Conservation (phyloP, 2,113 vertebrate species). For the Caracal caracal region DNA sequence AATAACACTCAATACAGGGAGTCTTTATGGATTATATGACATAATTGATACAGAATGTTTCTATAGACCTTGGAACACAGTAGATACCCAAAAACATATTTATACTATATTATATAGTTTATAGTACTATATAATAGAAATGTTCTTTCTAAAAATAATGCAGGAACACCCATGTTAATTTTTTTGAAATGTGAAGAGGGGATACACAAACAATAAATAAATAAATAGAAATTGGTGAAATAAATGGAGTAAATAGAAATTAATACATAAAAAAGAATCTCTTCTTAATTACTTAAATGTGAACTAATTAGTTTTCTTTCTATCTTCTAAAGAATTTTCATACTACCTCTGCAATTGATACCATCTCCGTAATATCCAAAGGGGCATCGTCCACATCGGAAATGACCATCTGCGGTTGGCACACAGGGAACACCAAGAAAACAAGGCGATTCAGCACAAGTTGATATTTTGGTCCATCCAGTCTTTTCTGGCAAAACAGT, state of each 20-base stretch:
- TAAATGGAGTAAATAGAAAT: not conserved
- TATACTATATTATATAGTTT: not conserved
- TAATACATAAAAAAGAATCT: not conserved
- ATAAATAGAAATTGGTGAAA: not conserved
- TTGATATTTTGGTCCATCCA: slow-evolving; percentile 56
- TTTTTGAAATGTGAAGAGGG: not conserved
- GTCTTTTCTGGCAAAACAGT: slow-evolving; percentile 69
- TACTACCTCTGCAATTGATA: slow-evolving; percentile 89
- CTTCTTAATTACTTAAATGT: not conserved
- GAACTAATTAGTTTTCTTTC: not conserved
- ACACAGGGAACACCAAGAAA: slow-evolving; percentile 90
- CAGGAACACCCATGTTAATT: not conserved
- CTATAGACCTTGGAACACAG: not conserved
- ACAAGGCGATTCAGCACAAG: slow-evolving; percentile 88
- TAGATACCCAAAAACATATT: not conserved
- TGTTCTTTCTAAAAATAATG: not conserved
- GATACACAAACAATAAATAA: not conserved
- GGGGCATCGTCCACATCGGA: slow-evolving; percentile 90
- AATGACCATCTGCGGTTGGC: slow-evolving; percentile 77
- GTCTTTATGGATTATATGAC: not conserved
- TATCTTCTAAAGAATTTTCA: not conserved
- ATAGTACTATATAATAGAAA: not conserved
- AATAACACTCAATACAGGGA: not conserved
- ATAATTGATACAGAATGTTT: not conserved
- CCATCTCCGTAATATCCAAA: slow-evolving; percentile 91